phyloP scores from a whole-genome alignment of 1,140 invertebrate genomes.

The Pseudoatta argentina region DNA sequence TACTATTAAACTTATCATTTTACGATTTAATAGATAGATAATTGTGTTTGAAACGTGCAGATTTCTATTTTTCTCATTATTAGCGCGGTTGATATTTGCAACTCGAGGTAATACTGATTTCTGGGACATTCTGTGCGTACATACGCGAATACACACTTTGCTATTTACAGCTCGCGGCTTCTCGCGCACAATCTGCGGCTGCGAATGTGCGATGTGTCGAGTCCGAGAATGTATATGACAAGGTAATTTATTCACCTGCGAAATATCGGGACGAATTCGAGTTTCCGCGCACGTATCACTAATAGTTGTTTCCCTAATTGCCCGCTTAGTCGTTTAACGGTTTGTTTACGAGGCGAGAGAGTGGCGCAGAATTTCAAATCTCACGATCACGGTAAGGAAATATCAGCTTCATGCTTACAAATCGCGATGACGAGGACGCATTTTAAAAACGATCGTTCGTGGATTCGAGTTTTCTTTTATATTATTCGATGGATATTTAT shows the following conservation, averaged over 20 bases:
- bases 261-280: constrained; percentile 64
- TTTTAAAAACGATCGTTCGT: not conserved
- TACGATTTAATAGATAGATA: not conserved
- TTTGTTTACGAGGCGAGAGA: constrained; percentile 61
- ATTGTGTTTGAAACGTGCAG: not conserved
- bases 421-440: not conserved
- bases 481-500: not conserved
- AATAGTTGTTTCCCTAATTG: constrained; percentile 70
- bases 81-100: not conserved
- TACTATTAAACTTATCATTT: not conserved
- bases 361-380: constrained; percentile 22
- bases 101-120: not conserved
- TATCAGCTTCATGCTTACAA: not conserved
- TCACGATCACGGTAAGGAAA: not conserved
- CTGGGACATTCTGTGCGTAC: not conserved
- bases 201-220: constrained; percentile 73
- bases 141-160: not conserved
- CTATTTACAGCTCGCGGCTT: constrained; percentile 16
- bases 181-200: constrained; percentile 47
- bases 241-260: constrained; percentile 80
- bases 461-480: not conserved
- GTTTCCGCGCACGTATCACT: constrained; percentile 55
- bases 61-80: not conserved
- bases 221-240: constrained; percentile 74
- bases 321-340: constrained; percentile 68